Evolutionary conservation across 2,113 vertebrate genomes (phyloP), one percentile per base, ranked within the genome.

Genomic region (Ceyx melanurus): DNA sequence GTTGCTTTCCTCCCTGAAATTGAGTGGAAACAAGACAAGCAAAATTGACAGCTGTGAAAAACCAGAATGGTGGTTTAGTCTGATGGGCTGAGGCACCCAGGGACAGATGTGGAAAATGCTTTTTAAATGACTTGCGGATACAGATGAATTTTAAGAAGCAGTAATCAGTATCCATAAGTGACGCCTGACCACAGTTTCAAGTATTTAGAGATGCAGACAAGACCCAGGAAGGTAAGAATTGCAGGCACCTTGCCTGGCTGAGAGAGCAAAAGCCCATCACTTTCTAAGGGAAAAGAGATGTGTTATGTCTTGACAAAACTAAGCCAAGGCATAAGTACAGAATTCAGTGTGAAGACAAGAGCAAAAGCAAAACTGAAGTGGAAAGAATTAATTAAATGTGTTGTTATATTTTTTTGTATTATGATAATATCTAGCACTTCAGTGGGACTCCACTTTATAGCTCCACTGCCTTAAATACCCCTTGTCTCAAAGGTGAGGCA

Each of bases 141-240:
- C 43, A 60, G 94, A 93, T 89, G 95, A 96, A 97, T 97, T 97
- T 97, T 95, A 97, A 96, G 96, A 97, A 96, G 94, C 88, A 88
- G 88, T 94, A 96, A 96, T 97, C 92, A 94, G 93, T 1, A 81
- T 86, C 91, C 33, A 1, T 18, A 92, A 94, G 75, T 28, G 83
- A 70, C 2, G 6, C 64, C 65, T 64, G 80, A 73, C 94, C 94
- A 91, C 43, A 50, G 76, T 46, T 74, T 76, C 1, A 11, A 58
- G 88, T 92, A 94, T 95, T 95, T 94, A 81, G 81, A 84, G 93
- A 93, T 5, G 13, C 65, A 86, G 94, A 37, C 60, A 22, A 75
- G 88, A 70, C 15, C 57, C 68, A 78, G 88, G 90, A 77, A 95
- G 73, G 94, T 74, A 58, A 65, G 81, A 82, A 77, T 2, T 87